A percentile compares a stretch with the other conserved stretches of the same genome.
These are phyloP conservation scores for Gymnoscopelus braueri DNA, from an alignment of 2,797 vertebrate genomes.

Conservation along the genomic window DNA sequence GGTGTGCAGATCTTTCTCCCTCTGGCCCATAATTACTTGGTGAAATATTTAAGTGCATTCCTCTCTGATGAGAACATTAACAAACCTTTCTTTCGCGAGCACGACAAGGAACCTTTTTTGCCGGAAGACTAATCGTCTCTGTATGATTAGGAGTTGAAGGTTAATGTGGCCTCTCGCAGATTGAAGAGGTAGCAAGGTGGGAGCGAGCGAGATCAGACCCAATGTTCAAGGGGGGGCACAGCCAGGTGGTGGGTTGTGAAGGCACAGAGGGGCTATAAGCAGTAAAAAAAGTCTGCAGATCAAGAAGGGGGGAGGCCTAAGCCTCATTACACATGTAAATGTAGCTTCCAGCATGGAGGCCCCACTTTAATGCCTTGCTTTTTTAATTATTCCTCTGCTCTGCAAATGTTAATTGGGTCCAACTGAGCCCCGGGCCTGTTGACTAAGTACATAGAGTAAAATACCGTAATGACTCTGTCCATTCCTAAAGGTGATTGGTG, in stretches of 20 bases:
- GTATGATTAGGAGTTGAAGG: conserved; percentile 78
- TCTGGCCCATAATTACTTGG: conserved; percentile 27
- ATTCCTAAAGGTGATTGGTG: conserved; percentile 63
- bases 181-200: conserved; percentile 50
- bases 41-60: conserved; percentile 46
- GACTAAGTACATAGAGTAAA: conserved; percentile 66
- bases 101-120: conserved; percentile 53
- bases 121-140: conserved; percentile 68
- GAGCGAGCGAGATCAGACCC: conserved; percentile 53
- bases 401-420: conserved; percentile 70
- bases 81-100: conserved; percentile 48
- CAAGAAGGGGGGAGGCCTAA: conserved; percentile 64
- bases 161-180: conserved; percentile 73
- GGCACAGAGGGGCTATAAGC: conserved; percentile 66
- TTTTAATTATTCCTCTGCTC: conserved; percentile 78
- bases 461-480: conserved; percentile 63
- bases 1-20: neutral
- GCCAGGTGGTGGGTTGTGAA: conserved; percentile 38
- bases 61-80: conserved; percentile 45
- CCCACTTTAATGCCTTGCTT: conserved; percentile 66
- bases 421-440: conserved; percentile 65
- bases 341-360: conserved; percentile 72
- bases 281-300: conserved; percentile 68
- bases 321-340: conserved; percentile 80
- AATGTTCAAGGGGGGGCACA: conserved; percentile 48